A percentile compares a stretch with the other conserved stretches of the same genome.
Evolutionary conservation across 2,113 vertebrate genomes (phyloP).

Genomic region (Heterocephalus glaber): DNA sequence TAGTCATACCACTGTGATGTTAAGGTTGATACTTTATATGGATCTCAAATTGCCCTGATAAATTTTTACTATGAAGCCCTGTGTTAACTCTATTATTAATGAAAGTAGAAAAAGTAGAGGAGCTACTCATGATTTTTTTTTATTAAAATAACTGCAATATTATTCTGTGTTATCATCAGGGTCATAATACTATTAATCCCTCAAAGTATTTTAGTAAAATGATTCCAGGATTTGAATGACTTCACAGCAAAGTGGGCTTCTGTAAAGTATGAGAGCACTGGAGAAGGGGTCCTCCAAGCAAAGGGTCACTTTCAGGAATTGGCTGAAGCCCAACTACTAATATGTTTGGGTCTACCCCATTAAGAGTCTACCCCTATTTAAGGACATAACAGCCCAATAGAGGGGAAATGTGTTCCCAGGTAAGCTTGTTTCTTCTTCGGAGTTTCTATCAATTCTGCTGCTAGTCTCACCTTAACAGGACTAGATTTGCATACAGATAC

Average conservation of each 20-base stretch:
- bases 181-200: constrained; percentile 8
- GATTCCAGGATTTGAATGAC: not conserved
- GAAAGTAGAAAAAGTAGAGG: not conserved
- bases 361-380: not conserved
- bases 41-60: not conserved
- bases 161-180: not conserved
- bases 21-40: not conserved
- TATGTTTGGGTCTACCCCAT: not conserved
- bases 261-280: not conserved
- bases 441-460: not conserved
- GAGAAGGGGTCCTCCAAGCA: not conserved
- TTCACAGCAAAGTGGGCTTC: not conserved
- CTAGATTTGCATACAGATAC: not conserved
- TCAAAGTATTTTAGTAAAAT: not conserved
- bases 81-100: constrained; percentile 48
- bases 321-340: not conserved
- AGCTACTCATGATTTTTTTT: constrained; percentile 15
- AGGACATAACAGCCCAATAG: not conserved
- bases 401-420: not conserved
- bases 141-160: constrained; percentile 42
- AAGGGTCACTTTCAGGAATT: not conserved
- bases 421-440: not conserved
- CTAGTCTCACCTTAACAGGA: not conserved
- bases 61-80: constrained; percentile 22
- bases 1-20: not conserved